Evolutionary conservation across 2,113 vertebrate species (phyloP).

Genomic region (Monopterus albus): DNA sequence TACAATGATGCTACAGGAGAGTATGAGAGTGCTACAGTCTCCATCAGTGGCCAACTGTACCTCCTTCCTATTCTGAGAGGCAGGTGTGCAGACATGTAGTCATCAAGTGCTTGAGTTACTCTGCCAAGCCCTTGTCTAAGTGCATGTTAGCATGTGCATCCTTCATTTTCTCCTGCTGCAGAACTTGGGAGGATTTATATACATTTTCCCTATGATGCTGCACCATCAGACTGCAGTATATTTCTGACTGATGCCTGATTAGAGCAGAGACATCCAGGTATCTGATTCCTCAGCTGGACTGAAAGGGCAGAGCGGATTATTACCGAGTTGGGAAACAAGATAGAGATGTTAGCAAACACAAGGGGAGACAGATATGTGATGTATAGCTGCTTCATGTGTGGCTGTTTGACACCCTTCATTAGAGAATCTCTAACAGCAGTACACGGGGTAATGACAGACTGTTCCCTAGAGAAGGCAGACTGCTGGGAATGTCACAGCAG

Average conservation of each 20-base stretch:
- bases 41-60: too few species aligned
- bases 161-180: conserved; percentile 28
- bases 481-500: conserved; percentile 55
- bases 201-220: conserved; percentile 37
- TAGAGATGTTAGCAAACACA: conserved; percentile 1
- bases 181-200: conserved; percentile 45
- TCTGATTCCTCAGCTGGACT: not conserved
- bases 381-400: not conserved
- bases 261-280: conserved; percentile 11
- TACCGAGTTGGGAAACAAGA: conserved; percentile 7
- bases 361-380: not conserved
- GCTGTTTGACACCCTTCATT: conserved; percentile 30
- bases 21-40: not conserved
- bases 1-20: not conserved
- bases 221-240: conserved; percentile 8
- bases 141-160: not conserved
- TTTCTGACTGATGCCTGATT: too few species aligned
- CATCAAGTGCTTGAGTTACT: not conserved
- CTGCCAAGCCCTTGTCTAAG: not conserved
- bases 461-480: conserved; percentile 24
- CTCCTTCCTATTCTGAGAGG: too few species aligned
- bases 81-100: too few species aligned
- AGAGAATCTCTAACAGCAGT: conserved; percentile 44
- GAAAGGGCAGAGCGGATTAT: not conserved
- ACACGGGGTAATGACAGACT: conserved; percentile 59